Percentiles rank a stretch among this genome's conserved stretches.
Conservation (phyloP, 2,113 vertebrate genomes). For the Caranx ignobilis region DNA sequence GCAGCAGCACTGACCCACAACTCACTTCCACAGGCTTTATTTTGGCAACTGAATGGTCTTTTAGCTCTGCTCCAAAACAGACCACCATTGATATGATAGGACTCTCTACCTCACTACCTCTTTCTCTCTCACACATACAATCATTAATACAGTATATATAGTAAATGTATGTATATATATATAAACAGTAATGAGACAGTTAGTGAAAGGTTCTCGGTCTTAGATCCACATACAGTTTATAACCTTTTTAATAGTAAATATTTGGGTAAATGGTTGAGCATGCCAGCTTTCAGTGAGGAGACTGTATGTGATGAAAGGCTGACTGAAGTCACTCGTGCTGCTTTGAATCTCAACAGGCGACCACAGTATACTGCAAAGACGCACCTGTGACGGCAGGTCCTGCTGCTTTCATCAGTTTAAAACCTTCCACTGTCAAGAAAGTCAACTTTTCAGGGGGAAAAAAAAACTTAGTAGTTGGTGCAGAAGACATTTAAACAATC, state of each 20-base stretch:
- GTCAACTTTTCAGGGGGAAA: slow-evolving; percentile 13
- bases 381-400: slow-evolving; percentile 37
- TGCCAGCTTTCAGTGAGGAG: slow-evolving; percentile 50
- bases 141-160: slow-evolving; percentile 64
- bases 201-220: slow-evolving; percentile 54
- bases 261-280: slow-evolving; percentile 73
- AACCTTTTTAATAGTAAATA: slow-evolving; percentile 75
- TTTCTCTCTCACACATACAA: slow-evolving; percentile 40
- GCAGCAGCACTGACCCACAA: slow-evolving; percentile 56
- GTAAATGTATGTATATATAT: slow-evolving; percentile 46
- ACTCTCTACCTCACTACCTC: slow-evolving; percentile 49
- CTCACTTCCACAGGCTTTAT: slow-evolving; percentile 70
- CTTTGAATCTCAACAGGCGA: slow-evolving; percentile 58
- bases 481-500: slow-evolving; percentile 6
- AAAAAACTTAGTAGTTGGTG: slow-evolving; percentile 3
- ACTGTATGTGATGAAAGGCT: slow-evolving; percentile 69
- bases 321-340: slow-evolving; percentile 51
- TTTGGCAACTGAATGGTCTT: slow-evolving; percentile 78
- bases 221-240: slow-evolving; percentile 66
- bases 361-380: slow-evolving; percentile 49
- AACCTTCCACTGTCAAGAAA: slow-evolving; percentile 1
- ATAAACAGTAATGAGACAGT: slow-evolving; percentile 62
- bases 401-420: neutral
- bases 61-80: slow-evolving; percentile 73
- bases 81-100: slow-evolving; percentile 76